These are phyloP conservation scores for Elgaria multicarinata DNA, from an alignment of 2,113 vertebrate species.

Conservation along the genomic window DNA sequence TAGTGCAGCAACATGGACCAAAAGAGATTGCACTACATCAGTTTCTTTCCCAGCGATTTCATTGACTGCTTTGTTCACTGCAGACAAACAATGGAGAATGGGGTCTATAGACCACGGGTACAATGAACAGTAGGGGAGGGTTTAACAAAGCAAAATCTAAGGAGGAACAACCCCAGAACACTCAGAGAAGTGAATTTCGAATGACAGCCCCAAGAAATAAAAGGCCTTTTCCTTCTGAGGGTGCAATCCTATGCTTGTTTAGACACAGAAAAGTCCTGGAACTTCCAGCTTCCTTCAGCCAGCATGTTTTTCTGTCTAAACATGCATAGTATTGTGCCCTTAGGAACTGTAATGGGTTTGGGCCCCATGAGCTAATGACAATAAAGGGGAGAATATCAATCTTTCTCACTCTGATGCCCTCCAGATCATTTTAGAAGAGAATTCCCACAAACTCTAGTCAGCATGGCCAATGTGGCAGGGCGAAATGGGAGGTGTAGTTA, in stretches of 20 bases:
- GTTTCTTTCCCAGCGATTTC: constrained; percentile 33
- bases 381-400: neutral
- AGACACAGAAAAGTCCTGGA: no score
- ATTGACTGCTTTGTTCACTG: constrained; percentile 52
- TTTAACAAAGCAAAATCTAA: neutral
- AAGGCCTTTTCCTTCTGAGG: neutral
- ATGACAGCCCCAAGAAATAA: neutral
- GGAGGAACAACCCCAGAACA: no score
- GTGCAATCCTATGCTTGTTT: no score
- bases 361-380: neutral
- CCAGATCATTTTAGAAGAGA: no score
- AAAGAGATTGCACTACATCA: constrained; percentile 40
- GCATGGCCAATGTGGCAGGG: no score
- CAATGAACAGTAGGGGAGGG: constrained; percentile 3
- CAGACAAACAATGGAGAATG: constrained; percentile 48
- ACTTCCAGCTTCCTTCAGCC: no score
- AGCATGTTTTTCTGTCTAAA: no score
- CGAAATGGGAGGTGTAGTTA: no score
- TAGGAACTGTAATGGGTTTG: neutral
- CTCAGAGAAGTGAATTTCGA: neutral
- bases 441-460: no score
- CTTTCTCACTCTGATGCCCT: no score
- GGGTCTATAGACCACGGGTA: neutral
- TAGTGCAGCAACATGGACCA: constrained; percentile 32
- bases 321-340: neutral